Evolutionary conservation across 2,888 invertebrate genomes (phyloP), one percentile per base, ranked within the genome.

Genomic region (Athalia cordata): DNA sequence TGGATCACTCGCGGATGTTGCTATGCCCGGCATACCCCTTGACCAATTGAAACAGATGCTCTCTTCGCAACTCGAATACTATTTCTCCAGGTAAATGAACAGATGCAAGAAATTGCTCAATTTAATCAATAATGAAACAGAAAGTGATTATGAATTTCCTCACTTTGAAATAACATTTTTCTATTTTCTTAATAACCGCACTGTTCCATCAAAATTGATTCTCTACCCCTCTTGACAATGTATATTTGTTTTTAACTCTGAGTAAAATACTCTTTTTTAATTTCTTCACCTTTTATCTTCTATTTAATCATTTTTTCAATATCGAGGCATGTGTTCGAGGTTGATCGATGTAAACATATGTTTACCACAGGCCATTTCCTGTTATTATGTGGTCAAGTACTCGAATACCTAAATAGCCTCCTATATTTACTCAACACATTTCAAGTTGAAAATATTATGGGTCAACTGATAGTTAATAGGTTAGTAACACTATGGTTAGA

Each of bases 41-140:
- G 95, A 95, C 84, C 94, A 95, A 90, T 92, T 96, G 67, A 95
- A 95, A 91, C 94, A 93, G 87, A 93, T 95, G 93, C 93, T 97
- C 86, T 95, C 95, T 84, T 93, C 94, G 78, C 97, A 97, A 90
- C 93, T 97, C 86, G 96, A 97, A 91, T 96, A 96, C 90, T 97
- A 97, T 91, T 97, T 97, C 91, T 96, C 96, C 86, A 94, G 96
- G 96, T 96, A 89, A 87, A 85, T 83, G 43, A 13, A 15, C 3
- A 5, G 47, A 15, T 50, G 5, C 4, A 4, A 70, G 13, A 49
- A 8, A 66, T 13, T 29, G 0, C 29, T 29, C 29, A 2, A 29
- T 29, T 29, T 2, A 2, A 29, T 29, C 29, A 2, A 29, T 29
- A 2, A 29, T 29, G 29, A 29, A 29, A 29, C 29, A 29, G 29